Base-by-base conservation (phyloP, 2,888 invertebrate species). In the Caenorhabditis sp. region DNA sequence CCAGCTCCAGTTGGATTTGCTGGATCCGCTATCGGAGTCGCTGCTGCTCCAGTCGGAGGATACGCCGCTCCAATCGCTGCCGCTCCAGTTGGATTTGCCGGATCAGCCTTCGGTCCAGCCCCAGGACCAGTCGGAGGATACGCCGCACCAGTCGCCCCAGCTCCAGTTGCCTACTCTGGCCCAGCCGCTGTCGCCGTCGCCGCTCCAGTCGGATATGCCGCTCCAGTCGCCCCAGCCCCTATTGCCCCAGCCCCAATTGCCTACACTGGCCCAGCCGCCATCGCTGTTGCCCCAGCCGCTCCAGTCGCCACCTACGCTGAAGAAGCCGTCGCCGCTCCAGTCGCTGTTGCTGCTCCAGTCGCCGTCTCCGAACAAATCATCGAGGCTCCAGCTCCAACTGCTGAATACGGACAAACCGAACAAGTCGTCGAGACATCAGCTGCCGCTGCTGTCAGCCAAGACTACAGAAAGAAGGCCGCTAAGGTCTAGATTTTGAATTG, bases 391-490 rank as follows among this genome's bases (percentile, higher is more conserved):
- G 26, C 36, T 20, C 17, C 20, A 10, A 14, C 36, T 58, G 20
- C 27, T 26, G 26, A 23, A 53, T 4, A 17, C 8, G 53, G 50
- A 60, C 59, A 60, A 49, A n/a, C 61, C 31, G 61, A 61, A 31
- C 61, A 61, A 52, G 38, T 54, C 36, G 53, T 62, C 21, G 62
- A 62, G 62, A 36, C 53, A 25, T 62, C 62, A 21, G 65, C 65
- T 12, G 53, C 65, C 53, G 65, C 43, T 36, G 59, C 59, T 36
- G 61, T 49, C 52, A n/a, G 43, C 21, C 26, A 49, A 54, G 31
- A 62, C 62, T 64, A 72, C 61, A 50, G 65, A n/a, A 70, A 63
- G 63, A 67, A 67, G 67, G 60, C 67, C 50, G 72, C 72, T 54
- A 72, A 64, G 62, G 72, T 61, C 27, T 72, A 72, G 64, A 67